Evolutionary conservation across 2,797 vertebrate genomes (phyloP), one percentile per base, ranked within the genome.

Genomic region (Enteromius unitaeniatus): DNA sequence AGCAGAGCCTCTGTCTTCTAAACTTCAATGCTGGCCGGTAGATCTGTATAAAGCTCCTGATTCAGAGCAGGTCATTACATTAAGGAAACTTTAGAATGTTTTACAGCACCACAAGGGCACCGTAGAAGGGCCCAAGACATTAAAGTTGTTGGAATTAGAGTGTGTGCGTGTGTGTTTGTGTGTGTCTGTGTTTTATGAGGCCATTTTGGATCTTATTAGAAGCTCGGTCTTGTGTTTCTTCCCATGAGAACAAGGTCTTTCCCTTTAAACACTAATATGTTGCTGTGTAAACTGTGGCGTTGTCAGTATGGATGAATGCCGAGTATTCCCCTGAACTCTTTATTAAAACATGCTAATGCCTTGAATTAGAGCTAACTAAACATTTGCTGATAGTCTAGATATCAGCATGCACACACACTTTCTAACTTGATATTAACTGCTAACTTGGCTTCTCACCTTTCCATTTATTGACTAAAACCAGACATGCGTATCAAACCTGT

Each of bases 31-130:
- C 15, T 70, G 79, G 23, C 37, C 6, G 5, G 23, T n/a, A n/a
- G 55, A 81, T 73, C 19, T 26, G 42, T 85, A 68, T 51, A 80
- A 74, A 73, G 23, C 42, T 69, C 40, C 19, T 51, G 51, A 85
- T 67, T 81, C 73, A 81, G 64, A 69, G 31, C 64, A 73, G 55
- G 55, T 78, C 79, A 37, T 78, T 78, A 82, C 80, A 74, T 82
- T 86, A 82, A 82, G 75, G 75, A 86, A 86, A 86, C 47, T 79
- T 47, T 73, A 72, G 74, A 82, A 62, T 76, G 47, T 86, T 86
- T 82, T 74, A 82, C 58, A 68, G 45, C 21, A 58, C 68, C 81
- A 74, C 76, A 83, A 78, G 58, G 84, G 80, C 79, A 70, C 58
- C 13, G 6, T 79, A 79, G 26, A 82, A 78, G 55, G 53, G 58